Evolutionary conservation across 2,888 invertebrate species (phyloP).

Genomic region (Deilephila elpenor): DNA sequence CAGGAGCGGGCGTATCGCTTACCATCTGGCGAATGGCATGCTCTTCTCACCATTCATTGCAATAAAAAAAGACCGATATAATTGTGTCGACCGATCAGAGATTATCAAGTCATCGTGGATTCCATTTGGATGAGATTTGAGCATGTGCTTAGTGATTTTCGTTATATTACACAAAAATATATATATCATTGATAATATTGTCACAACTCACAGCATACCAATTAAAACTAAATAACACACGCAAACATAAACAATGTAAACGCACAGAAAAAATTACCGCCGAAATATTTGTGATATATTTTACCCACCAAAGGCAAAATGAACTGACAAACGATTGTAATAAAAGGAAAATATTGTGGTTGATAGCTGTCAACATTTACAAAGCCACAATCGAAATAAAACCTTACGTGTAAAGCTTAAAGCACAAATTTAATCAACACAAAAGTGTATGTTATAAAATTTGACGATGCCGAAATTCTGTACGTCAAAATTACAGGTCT

Average conservation of each 20-base stretch:
- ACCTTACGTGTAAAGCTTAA: neutral
- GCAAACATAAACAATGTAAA: neutral
- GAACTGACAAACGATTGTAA: constrained; percentile 41
- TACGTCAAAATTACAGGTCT: constrained; percentile 47
- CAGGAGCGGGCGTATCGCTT: too few relatives aligned
- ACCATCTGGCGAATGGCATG: too few relatives aligned
- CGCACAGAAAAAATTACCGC: neutral
- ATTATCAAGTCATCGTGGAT: too few relatives aligned
- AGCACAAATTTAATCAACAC: constrained; percentile 30
- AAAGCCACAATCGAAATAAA: constrained; percentile 20
- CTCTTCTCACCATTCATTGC: too few relatives aligned
- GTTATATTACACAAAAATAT: neutral
- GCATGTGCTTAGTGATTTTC: too few relatives aligned
- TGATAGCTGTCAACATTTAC: constrained; percentile 34
- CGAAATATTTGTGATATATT: constrained; percentile 17
- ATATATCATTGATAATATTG: neutral
- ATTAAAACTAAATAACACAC: constrained; percentile 5
- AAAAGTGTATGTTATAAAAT: constrained; percentile 35
- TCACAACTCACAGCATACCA: neutral
- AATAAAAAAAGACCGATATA: too few relatives aligned
- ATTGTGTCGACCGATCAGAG: too few relatives aligned
- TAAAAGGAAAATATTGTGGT: constrained; percentile 45
- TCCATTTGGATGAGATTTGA: too few relatives aligned
- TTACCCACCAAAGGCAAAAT: constrained; percentile 27
- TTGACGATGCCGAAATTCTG: constrained; percentile 41